A percentile compares a stretch with the other conserved stretches of the same genome.
Evolutionary conservation across 2,888 invertebrate species (phyloP).

Genomic region (Steinernema carpocapsae): DNA sequence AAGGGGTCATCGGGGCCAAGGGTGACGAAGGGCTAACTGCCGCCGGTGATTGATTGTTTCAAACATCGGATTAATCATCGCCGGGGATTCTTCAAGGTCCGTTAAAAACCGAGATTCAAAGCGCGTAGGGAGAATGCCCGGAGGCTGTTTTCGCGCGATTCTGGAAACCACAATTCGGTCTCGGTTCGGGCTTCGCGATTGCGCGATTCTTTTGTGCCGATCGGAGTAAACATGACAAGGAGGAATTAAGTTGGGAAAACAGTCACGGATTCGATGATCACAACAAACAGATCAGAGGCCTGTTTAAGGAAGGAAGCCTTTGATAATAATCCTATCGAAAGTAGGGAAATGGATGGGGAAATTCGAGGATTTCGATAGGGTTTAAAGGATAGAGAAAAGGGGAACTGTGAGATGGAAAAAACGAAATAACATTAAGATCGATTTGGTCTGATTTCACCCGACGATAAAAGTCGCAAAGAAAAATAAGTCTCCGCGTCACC

Average conservation of each 20-base stretch:
- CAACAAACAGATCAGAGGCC: not conserved
- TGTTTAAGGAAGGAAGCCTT: not conserved
- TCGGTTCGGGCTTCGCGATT: constrained; percentile 20
- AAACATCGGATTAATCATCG: constrained; percentile 29
- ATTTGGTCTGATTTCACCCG: too few relatives aligned
- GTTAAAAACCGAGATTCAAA: not conserved
- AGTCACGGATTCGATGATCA: not conserved
- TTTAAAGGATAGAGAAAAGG: not conserved
- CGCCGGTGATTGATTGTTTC: constrained; percentile 28
- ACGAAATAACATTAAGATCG: too few relatives aligned
- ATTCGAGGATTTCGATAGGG: not conserved
- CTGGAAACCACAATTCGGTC: not conserved
- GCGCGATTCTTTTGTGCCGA: constrained; percentile 15
- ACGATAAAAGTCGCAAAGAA: too few relatives aligned
- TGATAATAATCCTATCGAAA: not conserved
- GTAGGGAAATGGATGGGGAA: not conserved
- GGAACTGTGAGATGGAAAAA: too few relatives aligned
- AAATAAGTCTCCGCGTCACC: not conserved
- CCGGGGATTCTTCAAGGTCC: not conserved
- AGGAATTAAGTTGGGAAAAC: too few relatives aligned
- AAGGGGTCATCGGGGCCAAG: constrained; percentile 26
- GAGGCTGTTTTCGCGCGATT: constrained; percentile 15
- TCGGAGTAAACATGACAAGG: constrained; percentile 5
- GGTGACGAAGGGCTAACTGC: constrained; percentile 22
- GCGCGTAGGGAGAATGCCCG: not conserved